Base-by-base conservation (phyloP, 2,113 vertebrate species). In the Grantiella picta region DNA sequence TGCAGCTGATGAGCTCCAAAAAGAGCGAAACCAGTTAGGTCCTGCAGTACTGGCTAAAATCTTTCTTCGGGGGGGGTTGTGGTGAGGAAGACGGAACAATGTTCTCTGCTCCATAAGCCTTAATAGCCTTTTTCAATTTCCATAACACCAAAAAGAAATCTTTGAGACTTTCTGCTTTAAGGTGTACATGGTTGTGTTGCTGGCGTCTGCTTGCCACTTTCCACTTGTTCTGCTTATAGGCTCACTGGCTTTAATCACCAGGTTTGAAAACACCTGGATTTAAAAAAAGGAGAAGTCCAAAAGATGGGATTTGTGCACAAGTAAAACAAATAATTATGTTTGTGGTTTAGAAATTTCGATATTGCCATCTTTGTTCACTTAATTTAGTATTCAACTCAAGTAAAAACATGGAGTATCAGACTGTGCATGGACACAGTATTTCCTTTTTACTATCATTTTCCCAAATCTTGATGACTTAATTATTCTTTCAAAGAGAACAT, bases 1-100 rank as follows among this genome's bases (percentile, higher is more conserved):
- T 98, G 98, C 97, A 98, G 98, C 98, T 98, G 98, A 98, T 98
- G 97, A 98, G 97, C 98, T 98, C 98, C 97, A 98, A 98, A 96
- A 98, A 98, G 97, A 98, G 97, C 97, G 97, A 98, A 98, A 98
- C 97, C 97, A 95, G 84, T 92, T 92, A 96, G 98, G 98, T 98
- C 98, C 98, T 98, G 98, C 97, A 98, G 97, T 98, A 98, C 97
- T 96, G 98, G 97, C 97, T 92, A 78, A 85, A 91, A 61, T 42
- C 69, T 54, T 82, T 27, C 33, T 77, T 89, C 45, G 29, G 27
- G 44, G 60, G 17, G 60, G 17, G 11, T 72, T 91, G 45, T 86
- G 35, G 18, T 71, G 40, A 73, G 82, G 47, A 61, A 60, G 28
- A 53, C 16, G 77, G 69, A 45, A 29, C 44, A 42, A 5, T 31